Evolutionary conservation across 2,113 vertebrate genomes (phyloP).

Genomic region (Nothocercus nigrocapillus): DNA sequence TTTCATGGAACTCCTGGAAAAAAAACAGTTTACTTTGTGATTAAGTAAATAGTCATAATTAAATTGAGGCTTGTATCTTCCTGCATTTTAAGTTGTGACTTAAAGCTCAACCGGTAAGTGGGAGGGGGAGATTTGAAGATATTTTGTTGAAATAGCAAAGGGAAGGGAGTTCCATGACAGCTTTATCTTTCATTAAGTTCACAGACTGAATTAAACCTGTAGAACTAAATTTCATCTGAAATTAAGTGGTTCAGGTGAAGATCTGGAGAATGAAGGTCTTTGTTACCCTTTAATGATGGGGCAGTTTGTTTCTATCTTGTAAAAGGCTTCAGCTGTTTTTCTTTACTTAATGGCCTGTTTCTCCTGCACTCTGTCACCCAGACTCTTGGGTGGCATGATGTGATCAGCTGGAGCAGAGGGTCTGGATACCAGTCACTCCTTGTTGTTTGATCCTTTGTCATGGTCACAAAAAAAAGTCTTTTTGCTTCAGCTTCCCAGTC

Average conservation of each 20-base stretch:
- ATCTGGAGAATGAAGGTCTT: not conserved
- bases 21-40: conserved; percentile 71
- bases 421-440: not conserved
- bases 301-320: not conserved
- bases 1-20: conserved; percentile 59
- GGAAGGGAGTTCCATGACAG: not conserved
- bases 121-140: too few relatives aligned
- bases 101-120: too few relatives aligned
- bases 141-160: not conserved
- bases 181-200: not conserved
- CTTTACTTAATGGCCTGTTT: not conserved
- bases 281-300: not conserved
- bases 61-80: conserved; percentile 45
- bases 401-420: not conserved
- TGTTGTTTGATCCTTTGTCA: not conserved
- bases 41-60: conserved; percentile 65
- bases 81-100: not conserved
- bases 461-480: not conserved
- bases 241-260: not conserved
- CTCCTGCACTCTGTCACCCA: not conserved
- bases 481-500: not conserved
- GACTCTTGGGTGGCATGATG: not conserved
- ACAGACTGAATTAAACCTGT: not conserved
- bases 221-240: not conserved
- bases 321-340: not conserved